phyloP scores from a whole-genome alignment of 2,113 vertebrate genomes.

The Progne subis region DNA sequence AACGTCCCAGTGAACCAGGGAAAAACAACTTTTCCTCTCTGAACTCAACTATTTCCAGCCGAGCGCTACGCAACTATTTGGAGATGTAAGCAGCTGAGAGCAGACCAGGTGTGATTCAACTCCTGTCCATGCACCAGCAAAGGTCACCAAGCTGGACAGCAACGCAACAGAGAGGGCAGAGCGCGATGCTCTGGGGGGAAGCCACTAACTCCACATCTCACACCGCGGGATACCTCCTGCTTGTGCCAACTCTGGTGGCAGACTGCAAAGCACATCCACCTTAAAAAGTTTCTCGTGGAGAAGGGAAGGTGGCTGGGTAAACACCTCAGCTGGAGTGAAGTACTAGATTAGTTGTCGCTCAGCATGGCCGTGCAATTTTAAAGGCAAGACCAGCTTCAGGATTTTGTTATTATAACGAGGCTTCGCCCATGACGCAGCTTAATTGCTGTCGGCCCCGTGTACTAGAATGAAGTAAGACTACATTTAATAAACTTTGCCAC shows the following conservation, averaged over 20 bases:
- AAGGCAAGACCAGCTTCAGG: not conserved
- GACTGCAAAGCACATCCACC: not conserved
- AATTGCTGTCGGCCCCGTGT: not conserved
- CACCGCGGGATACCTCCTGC: not conserved
- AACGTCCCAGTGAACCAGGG: not conserved
- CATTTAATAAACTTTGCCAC: not conserved
- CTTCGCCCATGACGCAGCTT: not conserved
- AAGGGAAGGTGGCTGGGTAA: not conserved
- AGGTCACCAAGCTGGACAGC: not conserved
- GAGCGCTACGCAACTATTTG: not conserved
- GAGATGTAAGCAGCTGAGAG: not conserved
- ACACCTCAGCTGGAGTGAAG: slow-evolving; percentile 10
- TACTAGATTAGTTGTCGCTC: not conserved
- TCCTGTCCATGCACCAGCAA: not conserved
- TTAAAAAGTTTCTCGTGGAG: not conserved
- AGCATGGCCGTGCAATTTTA: not conserved
- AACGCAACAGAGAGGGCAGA: not conserved
- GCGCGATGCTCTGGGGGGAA: rapidly evolving
- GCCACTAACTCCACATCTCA: not conserved
- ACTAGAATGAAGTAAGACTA: not conserved
- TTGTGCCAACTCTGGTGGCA: rapidly evolving
- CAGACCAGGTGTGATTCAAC: not conserved
- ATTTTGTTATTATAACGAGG: not conserved
- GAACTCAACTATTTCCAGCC: rapidly evolving
- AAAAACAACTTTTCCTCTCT: not conserved